Percentiles rank a stretch among this genome's conserved stretches.
These are phyloP conservation scores for Agriotes lineatus DNA, from an alignment of 2,888 invertebrate genomes.

Conservation along the genomic window DNA sequence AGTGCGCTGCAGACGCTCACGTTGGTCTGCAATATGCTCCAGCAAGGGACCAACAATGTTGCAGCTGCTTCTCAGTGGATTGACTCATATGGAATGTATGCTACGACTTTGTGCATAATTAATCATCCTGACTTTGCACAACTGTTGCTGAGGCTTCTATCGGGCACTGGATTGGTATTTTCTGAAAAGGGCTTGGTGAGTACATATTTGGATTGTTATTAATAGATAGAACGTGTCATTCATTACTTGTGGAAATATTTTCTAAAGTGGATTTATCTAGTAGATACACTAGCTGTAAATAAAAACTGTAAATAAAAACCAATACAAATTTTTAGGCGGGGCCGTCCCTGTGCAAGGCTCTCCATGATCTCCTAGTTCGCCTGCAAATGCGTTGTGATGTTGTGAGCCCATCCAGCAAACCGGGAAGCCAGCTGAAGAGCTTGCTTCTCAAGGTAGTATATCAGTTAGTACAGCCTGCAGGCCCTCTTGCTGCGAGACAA, in stretches of 20 bases:
- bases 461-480: slow-evolving; percentile 77
- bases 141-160: slow-evolving; percentile 76
- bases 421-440: slow-evolving; percentile 73
- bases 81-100: slow-evolving; percentile 62
- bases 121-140: slow-evolving; percentile 77
- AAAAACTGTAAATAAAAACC: too few relatives aligned
- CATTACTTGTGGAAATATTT: too few relatives aligned
- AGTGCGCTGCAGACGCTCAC: slow-evolving; percentile 82
- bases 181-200: slow-evolving; percentile 70
- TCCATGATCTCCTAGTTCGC: slow-evolving; percentile 79
- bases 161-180: slow-evolving; percentile 72
- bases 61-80: slow-evolving; percentile 46
- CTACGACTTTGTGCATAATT: slow-evolving; percentile 75
- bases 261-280: too few relatives aligned
- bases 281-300: too few relatives aligned
- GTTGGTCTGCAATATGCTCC: slow-evolving; percentile 76
- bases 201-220: too few relatives aligned
- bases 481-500: slow-evolving; percentile 73
- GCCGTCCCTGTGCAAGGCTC: slow-evolving; percentile 79
- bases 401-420: slow-evolving; percentile 68
- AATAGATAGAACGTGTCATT: too few relatives aligned
- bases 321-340: slow-evolving; percentile 79
- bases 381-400: slow-evolving; percentile 77
- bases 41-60: slow-evolving; percentile 47
- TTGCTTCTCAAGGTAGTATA: slow-evolving; percentile 78